Evolutionary conservation across 2,888 invertebrate species (phyloP), one percentile per base, ranked within the genome.

Genomic region (Gonocerus acuteangulatus): DNA sequence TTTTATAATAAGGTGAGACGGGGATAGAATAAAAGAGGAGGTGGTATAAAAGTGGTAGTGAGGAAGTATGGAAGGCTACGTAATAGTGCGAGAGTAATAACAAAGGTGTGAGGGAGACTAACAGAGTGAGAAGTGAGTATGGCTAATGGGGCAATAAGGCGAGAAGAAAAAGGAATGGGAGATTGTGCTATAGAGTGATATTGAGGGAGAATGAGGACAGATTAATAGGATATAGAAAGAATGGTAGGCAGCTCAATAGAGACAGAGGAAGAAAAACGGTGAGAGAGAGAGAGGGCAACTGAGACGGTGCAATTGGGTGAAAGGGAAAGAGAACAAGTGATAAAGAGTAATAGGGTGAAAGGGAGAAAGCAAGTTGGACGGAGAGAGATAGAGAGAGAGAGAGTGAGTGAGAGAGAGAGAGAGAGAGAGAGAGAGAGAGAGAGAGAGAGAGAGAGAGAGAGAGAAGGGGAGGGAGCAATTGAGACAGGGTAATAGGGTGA

Each of bases 341-440:
- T 13, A 1, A 9, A 27, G 27, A 27, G 27, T 6, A 9, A 27
- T 4, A 27, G 27, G 9, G 27, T 6, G 27, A 27, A 9, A 27
- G 27, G 9, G 27, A 27, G 27, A 27, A 9, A 27, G 27, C 4
- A 9, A 27, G 27, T 6, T 6, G 1, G 22, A 47, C 2, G 21
- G 13, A n/a, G 1, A 22, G 22, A 22, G 15, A 22, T 1, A 47
- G n/a, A 1, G 15, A 47, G 47, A 1, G 21, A 21, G 45, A 47
- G 42, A 42, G 42, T 9, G 42, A 42, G 42, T 15, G 42, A 42
- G n/a, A 42, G 42, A 42, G 42, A 42, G 42, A 42, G 42, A 42
- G 52, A 52, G 21, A 36, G 39, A 34, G 39, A 36, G 52, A 52
- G 34, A 34, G 36, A 36, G 36, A 9, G 52, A 52, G 52, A 34